phyloP scores from a whole-genome alignment of 2,888 invertebrate species.

The Caenorhabditis angaria region DNA sequence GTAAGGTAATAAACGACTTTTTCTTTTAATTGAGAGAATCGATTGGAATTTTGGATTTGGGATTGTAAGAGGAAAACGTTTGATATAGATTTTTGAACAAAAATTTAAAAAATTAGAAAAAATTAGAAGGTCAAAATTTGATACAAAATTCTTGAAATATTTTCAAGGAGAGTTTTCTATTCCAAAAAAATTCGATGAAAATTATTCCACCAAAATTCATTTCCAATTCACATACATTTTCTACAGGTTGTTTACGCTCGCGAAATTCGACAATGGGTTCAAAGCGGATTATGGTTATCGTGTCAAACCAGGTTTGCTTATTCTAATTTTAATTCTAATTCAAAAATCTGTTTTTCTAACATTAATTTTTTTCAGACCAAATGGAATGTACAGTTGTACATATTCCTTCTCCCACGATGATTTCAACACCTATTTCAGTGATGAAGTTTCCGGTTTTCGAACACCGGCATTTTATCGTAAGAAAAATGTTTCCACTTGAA shows the following conservation, averaged over 20 bases:
- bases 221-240: not conserved
- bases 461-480: conserved; percentile 69
- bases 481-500: conserved; percentile 9
- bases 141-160: too few relatives aligned
- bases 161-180: too few relatives aligned
- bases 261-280: conserved; percentile 68
- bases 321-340: not conserved
- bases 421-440: conserved; percentile 65
- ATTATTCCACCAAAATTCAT: not conserved
- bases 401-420: conserved; percentile 68
- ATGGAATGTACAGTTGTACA: conserved; percentile 71
- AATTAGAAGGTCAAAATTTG: too few relatives aligned
- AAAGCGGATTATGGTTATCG: conserved; percentile 68
- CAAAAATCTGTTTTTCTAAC: not conserved
- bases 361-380: conserved; percentile 48
- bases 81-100: not conserved
- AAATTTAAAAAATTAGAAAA: conserved; percentile 3
- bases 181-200: not conserved
- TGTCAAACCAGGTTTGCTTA: conserved; percentile 65
- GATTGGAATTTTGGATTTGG: not conserved
- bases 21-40: not conserved
- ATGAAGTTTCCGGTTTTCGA: conserved; percentile 63
- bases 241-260: conserved; percentile 55
- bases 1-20: too few relatives aligned
- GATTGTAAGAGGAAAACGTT: too few relatives aligned